phyloP scores from a whole-genome alignment of 2,888 invertebrate genomes.

The Lochmaea capreae region DNA sequence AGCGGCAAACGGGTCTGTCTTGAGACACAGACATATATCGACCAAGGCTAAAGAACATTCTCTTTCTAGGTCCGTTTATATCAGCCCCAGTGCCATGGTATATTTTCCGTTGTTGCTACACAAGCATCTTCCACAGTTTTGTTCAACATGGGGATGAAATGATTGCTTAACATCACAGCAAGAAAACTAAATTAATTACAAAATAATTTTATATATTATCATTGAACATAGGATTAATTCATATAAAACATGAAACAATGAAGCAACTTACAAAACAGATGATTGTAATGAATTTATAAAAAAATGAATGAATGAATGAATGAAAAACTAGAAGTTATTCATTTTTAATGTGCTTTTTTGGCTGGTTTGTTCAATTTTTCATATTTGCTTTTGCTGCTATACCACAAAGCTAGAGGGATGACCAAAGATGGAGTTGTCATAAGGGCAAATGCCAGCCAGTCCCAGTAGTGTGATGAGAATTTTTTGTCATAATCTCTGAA shows the following conservation, averaged over 20 bases:
- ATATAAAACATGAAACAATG: constrained; percentile 31
- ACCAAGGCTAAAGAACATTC: too few species aligned
- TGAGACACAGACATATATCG: too few species aligned
- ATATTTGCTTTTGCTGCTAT: constrained; percentile 94
- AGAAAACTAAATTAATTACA: constrained; percentile 20
- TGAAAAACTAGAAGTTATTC: background rate
- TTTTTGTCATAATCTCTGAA: constrained; percentile 94
- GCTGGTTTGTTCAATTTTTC: constrained; percentile 79
- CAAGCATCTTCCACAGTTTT: too few species aligned
- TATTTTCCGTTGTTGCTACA: too few species aligned
- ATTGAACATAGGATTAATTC: constrained; percentile 25
- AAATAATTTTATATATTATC: constrained; percentile 31
- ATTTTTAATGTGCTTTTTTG: constrained; percentile 69
- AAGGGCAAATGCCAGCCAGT: constrained; percentile 96
- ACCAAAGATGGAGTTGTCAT: constrained; percentile 96
- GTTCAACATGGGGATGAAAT: too few species aligned
- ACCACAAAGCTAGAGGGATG: constrained; percentile 95
- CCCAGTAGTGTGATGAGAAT: constrained; percentile 96
- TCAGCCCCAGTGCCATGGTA: too few species aligned
- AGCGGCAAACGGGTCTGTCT: too few species aligned
- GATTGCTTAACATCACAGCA: background rate
- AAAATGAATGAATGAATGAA: constrained; percentile 6
- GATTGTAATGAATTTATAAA: constrained; percentile 17
- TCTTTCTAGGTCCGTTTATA: too few species aligned
- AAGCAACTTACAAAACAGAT: constrained; percentile 21